Evolutionary conservation across 2,113 vertebrate genomes (phyloP).

Genomic region (Ophthalmolycus amberensis): DNA sequence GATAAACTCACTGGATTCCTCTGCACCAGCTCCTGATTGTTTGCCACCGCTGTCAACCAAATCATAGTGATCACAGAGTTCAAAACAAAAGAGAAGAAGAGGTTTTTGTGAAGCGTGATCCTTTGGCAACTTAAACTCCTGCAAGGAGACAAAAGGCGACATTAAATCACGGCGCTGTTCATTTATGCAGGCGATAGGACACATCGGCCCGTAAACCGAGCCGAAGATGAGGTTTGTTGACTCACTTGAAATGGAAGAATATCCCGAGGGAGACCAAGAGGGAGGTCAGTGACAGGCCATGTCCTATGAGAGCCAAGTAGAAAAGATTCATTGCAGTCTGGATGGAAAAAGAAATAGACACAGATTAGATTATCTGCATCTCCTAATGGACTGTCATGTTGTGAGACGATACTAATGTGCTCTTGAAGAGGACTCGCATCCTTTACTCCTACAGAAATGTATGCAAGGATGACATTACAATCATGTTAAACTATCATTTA

Average conservation of each 20-base stretch:
- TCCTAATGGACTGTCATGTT: not conserved
- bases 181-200: not conserved
- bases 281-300: constrained; percentile 92
- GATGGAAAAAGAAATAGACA: constrained; percentile 56
- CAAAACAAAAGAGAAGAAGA: constrained; percentile 96
- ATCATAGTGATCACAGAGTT: constrained; percentile 96
- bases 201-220: too few relatives aligned
- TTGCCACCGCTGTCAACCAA: constrained; percentile 90
- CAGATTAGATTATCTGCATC: constrained; percentile 29
- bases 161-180: not conserved
- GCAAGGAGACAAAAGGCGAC: constrained; percentile 37
- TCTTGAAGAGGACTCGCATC: not conserved
- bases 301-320: constrained; percentile 96
- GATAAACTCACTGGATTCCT: constrained; percentile 87
- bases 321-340: constrained; percentile 96
- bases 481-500: not conserved
- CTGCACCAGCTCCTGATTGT: constrained; percentile 92
- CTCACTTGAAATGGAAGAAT: constrained; percentile 99
- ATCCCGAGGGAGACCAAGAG: constrained; percentile 94
- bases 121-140: constrained; percentile 98
- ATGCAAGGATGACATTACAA: not conserved
- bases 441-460: not conserved
- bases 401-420: not conserved
- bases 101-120: constrained; percentile 98
- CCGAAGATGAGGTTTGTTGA: constrained; percentile 32